phyloP scores from a whole-genome alignment of 2,797 vertebrate genomes.

The Salmo trutta region DNA sequence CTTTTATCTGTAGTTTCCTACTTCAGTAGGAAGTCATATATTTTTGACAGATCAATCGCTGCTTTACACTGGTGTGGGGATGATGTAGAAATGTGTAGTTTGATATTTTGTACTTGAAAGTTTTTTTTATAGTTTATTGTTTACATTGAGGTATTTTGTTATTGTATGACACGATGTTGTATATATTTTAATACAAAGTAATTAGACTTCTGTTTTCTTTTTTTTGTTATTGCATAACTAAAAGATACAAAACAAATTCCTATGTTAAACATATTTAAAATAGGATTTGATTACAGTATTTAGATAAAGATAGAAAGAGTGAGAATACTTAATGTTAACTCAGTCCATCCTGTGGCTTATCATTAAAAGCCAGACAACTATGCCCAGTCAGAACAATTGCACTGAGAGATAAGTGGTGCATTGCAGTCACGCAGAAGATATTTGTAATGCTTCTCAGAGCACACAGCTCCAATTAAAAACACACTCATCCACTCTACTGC shows the following conservation, averaged over 20 bases:
- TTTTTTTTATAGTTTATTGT: neutral
- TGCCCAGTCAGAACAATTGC: too few species aligned
- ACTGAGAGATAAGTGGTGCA: neutral
- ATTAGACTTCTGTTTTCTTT: neutral
- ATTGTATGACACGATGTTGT: neutral
- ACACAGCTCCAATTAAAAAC: conserved; percentile 13
- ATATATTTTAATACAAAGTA: neutral
- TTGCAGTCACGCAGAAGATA: neutral
- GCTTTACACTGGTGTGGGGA: neutral
- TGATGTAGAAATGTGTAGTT: neutral
- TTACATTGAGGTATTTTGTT: neutral
- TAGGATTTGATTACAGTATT: neutral
- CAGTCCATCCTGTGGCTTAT: neutral
- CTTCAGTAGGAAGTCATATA: neutral
- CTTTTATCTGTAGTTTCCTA: neutral
- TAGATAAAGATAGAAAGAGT: neutral
- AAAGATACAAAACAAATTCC: too few species aligned
- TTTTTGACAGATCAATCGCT: neutral
- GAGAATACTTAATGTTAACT: neutral
- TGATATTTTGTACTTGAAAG: neutral
- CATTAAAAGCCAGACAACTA: neutral
- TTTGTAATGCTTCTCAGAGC: neutral
- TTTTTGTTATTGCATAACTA: neutral
- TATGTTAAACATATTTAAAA: neutral
- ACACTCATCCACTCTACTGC: conserved; percentile 16